These are phyloP conservation scores for Zaprionus africanus DNA, from an alignment of 1,140 invertebrate species.

Conservation along the genomic window DNA sequence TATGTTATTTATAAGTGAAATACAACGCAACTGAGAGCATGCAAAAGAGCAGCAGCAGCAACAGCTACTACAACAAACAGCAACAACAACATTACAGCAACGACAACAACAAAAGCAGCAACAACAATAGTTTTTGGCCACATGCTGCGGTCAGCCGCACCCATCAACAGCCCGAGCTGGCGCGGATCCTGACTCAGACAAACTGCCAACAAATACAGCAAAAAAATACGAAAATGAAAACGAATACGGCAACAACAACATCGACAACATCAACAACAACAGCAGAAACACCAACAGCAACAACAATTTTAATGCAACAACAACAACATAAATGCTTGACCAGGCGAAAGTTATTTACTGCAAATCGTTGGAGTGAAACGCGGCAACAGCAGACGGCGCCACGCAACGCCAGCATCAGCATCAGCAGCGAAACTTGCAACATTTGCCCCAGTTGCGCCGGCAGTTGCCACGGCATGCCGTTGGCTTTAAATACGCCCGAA, in stretches of 20 bases:
- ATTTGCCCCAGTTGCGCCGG: conserved; percentile 36
- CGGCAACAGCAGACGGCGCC: conserved; percentile 53
- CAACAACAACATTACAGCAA: conserved; percentile 22
- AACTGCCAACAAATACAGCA: conserved; percentile 34
- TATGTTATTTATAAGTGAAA: conserved; percentile 64
- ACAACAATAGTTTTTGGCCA: conserved; percentile 38
- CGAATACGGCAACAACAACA: not conserved
- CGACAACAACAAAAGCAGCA: conserved; percentile 17
- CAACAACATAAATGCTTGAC: conserved; percentile 52
- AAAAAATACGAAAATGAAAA: conserved; percentile 17
- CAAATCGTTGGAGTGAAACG: conserved; percentile 72
- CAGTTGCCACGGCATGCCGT: conserved; percentile 7
- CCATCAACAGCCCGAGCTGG: conserved; percentile 63
- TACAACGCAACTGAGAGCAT: conserved; percentile 57
- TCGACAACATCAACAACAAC: not conserved
- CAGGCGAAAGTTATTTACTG: conserved; percentile 79
- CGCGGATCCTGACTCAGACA: conserved; percentile 23
- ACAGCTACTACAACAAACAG: conserved; percentile 18
- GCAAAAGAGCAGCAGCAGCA: conserved; percentile 39
- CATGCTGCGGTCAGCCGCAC: conserved; percentile 78
- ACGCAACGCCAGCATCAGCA: not conserved
- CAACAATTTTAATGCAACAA: conserved; percentile 28
- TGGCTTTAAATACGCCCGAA: conserved; percentile 55
- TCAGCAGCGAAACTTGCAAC: conserved; percentile 40
- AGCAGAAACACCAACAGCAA: conserved; percentile 19